phyloP scores from a whole-genome alignment of 2,888 invertebrate genomes.

The Sisyra terminalis region DNA sequence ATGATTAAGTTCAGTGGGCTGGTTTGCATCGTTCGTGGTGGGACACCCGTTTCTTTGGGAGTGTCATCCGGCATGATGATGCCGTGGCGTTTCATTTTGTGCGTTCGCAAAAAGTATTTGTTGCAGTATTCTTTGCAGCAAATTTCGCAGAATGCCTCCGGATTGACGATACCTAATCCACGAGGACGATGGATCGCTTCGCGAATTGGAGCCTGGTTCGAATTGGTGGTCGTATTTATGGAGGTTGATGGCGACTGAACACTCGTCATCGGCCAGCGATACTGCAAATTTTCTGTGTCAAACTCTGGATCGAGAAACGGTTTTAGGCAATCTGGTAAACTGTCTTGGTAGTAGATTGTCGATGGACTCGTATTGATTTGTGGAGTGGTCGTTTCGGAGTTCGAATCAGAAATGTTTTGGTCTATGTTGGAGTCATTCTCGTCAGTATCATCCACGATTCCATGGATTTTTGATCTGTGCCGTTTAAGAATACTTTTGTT shows the following conservation, averaged over 20 bases:
- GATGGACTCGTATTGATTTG: constrained; percentile 20
- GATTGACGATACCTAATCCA: constrained; percentile 64
- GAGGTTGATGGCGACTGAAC: background rate
- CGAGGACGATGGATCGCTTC: constrained; percentile 58
- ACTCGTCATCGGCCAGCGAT: constrained; percentile 1
- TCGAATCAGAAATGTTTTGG: constrained; percentile 2
- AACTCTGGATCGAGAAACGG: constrained; percentile 3
- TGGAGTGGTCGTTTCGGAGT: background rate
- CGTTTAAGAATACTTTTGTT: constrained; percentile 54
- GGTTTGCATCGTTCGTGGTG: constrained; percentile 38
- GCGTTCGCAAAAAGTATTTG: constrained; percentile 81
- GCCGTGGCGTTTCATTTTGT: constrained; percentile 87
- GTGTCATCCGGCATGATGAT: constrained; percentile 47
- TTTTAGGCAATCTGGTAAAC: constrained; percentile 2
- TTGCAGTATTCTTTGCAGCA: constrained; percentile 89
- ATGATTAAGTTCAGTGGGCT: constrained; percentile 67
- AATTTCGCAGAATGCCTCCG: constrained; percentile 85
- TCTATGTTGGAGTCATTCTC: background rate
- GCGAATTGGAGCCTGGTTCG: constrained; percentile 37
- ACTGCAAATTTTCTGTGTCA: background rate
- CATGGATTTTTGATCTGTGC: constrained; percentile 51
- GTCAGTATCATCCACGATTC: constrained; percentile 23
- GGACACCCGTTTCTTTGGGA: constrained; percentile 22
- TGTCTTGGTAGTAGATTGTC: constrained; percentile 10
- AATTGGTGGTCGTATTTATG: constrained; percentile 26